phyloP scores from a whole-genome alignment of 2,113 vertebrate species.

The Ascaphus truei region DNA sequence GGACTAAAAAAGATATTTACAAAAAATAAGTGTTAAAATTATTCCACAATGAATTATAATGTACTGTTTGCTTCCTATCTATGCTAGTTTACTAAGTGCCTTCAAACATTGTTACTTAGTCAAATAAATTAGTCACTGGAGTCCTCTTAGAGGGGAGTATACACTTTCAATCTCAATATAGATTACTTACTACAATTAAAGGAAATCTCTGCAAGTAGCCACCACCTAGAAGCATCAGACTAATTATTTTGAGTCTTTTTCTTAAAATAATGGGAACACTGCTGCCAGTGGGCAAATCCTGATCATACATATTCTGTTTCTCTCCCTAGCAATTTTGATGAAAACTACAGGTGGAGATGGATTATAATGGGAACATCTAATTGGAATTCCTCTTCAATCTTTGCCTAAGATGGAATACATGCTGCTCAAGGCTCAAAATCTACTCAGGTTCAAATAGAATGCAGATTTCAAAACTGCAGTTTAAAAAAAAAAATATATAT shows the following conservation, averaged over 20 bases:
- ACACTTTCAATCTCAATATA: slow-evolving; percentile 45
- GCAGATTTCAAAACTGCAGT: slow-evolving; percentile 60
- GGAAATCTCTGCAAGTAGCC: slow-evolving; percentile 39
- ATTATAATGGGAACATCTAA: slow-evolving; percentile 61
- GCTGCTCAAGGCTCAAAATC: slow-evolving; percentile 62
- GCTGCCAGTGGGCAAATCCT: slow-evolving; percentile 56
- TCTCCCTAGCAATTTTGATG: slow-evolving; percentile 59
- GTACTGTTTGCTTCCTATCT: too few species aligned
- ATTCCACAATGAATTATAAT: too few species aligned
- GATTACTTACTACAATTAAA: slow-evolving; percentile 57
- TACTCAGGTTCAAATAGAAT: slow-evolving; percentile 62
- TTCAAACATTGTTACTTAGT: slow-evolving; percentile 49
- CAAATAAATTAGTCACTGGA: slow-evolving; percentile 48
- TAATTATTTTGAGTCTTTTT: slow-evolving; percentile 55
- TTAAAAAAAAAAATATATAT: slow-evolving; percentile 36
- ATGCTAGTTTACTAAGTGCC: too few species aligned
- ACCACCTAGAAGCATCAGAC: slow-evolving; percentile 38
- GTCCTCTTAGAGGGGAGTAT: slow-evolving; percentile 43
- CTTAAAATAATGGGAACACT: slow-evolving; percentile 51
- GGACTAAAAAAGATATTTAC: too few species aligned
- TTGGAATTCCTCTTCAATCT: slow-evolving; percentile 67
- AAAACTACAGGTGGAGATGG: slow-evolving; percentile 65
- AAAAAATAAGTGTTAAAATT: too few species aligned
- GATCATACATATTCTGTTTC: slow-evolving; percentile 45
- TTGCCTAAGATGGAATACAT: slow-evolving; percentile 60